Base-by-base conservation (phyloP, 1,140 invertebrate species). In the Dendroctonus valens region DNA sequence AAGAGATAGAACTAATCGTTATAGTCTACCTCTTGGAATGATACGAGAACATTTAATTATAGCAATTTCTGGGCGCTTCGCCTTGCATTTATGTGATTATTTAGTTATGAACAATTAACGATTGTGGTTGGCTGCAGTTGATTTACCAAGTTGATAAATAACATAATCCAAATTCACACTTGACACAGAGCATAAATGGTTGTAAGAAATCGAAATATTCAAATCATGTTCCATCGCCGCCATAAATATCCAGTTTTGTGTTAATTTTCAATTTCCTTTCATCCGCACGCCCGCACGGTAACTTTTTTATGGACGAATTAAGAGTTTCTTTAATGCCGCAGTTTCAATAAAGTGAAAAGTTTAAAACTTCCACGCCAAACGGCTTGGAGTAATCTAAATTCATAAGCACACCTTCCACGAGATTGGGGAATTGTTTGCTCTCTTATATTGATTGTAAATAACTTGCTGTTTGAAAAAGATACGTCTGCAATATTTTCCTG, bases 261-360 rank as follows among this genome's bases (percentile, higher is more conserved):
- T 65, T 69, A 73, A 73, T 73, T 70, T 72, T 66, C 70, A 73
- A 73, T 73, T 72, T 72, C 67, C 70, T 73, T 73, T 73, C 72
- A 62, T 68, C 65, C 70, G 59, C 72, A 73, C 72, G 72, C 59
- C 69, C 65, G 70, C 46, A 50, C 68, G 58, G 61, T 73, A 73
- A 70, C 67, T 67, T 72, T 72, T 73, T 72, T 72, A 70, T 72
- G 62, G 60, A 39, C 52, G 65, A 73, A 73, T 73, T 73, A 73
- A 73, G 70, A 73, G 70, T 73, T 73, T 69, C 69, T 67, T 72
- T 69, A 70, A 70, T 69, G 59, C 48, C 70, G 42, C 68, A 71
- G 69, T 72, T 70, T 73, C 69, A 73, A 71, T 73, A 72, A 70
- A 58, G 53, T 61, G 64, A 26, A 41, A 50, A 15, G 50, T 65